Evolutionary conservation across 2,888 invertebrate genomes (phyloP), one percentile per base, ranked within the genome.

Genomic region (Drosophila nr. fundita): DNA sequence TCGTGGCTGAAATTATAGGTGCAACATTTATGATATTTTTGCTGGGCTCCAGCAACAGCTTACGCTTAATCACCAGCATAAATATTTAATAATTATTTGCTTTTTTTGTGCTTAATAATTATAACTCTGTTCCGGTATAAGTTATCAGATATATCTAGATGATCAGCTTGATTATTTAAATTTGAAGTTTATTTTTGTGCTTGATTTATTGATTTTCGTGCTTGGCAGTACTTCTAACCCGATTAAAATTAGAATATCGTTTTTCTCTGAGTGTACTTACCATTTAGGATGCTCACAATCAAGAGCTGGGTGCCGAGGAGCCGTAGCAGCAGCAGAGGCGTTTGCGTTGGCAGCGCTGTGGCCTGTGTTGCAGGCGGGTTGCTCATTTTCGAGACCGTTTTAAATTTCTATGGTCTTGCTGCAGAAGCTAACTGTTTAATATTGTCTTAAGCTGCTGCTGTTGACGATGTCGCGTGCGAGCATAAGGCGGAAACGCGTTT

Each of bases 361-460:
- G 50, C 15, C 66, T 30, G 64, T 34, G 65, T 30, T 58, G 49
- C 49, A 32, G 54, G 68, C 29, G 59, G 65, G 29, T 45, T 45
- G 72, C 84, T 89, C 91, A 91, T 91, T 73, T 89, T 89, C 36
- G 84, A 92, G 85, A 89, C 90, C 87, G 89, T 90, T 90, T 91
- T 73, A 78, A 69, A 65, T 64, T 63, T 66, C 32, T 62, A 66
- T 77, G 70, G 85, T 90, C 90, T 89, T 87, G 88, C 91, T 87
- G 90, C 91, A 73, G 11, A 27, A 73, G 70, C 70, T 66, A 70
- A 77, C 80, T 73, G 76, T 82, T 83, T 75, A 82, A 79, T 76
- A 68, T 75, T 67, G 73, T 50, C 29, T 60, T 68, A 65, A 55
- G 59, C 68, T 58, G 58, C 53, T 69, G 60, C n/a, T 65, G 50